These are phyloP conservation scores for Miniopterus natalensis DNA, from an alignment of 2,113 vertebrate genomes.

Conservation along the genomic window DNA sequence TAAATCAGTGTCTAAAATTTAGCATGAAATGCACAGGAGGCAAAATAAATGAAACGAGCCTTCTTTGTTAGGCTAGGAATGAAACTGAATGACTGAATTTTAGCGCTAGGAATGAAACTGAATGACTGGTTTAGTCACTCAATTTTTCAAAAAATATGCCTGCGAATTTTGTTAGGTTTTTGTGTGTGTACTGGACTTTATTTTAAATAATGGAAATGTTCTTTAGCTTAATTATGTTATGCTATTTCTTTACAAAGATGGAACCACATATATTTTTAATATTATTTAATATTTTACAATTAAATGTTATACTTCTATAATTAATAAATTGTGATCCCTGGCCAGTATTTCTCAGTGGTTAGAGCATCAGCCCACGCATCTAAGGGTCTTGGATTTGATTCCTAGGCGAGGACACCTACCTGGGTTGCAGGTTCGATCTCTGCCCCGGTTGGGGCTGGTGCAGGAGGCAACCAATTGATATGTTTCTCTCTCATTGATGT, in stretches of 20 bases:
- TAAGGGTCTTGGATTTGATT: too few species aligned
- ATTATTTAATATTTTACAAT: conserved; percentile 28
- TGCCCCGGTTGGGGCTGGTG: too few species aligned
- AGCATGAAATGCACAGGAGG: not conserved
- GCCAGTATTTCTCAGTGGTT: too few species aligned
- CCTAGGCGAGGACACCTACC: too few species aligned
- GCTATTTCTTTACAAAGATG: conserved; percentile 9
- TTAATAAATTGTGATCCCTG: not conserved
- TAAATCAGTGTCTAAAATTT: conserved; percentile 50
- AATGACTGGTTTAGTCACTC: conserved; percentile 4
- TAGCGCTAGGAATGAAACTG: not conserved
- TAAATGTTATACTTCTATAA: not conserved
- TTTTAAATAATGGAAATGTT: not conserved
- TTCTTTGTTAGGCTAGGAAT: conserved; percentile 5
- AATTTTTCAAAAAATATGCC: not conserved
- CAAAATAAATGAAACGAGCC: not conserved
- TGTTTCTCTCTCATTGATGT: too few species aligned
- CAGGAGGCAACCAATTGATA: too few species aligned
- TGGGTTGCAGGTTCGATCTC: too few species aligned
- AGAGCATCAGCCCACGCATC: too few species aligned
- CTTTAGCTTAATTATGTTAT: not conserved
- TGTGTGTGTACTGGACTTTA: not conserved
- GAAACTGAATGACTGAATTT: not conserved
- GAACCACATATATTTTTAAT: conserved; percentile 5
- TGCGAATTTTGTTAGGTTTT: not conserved